Percentiles rank a stretch among this genome's conserved stretches.
phyloP scores from a whole-genome alignment of 2,113 vertebrate genomes.

The Coturnix japonica region DNA sequence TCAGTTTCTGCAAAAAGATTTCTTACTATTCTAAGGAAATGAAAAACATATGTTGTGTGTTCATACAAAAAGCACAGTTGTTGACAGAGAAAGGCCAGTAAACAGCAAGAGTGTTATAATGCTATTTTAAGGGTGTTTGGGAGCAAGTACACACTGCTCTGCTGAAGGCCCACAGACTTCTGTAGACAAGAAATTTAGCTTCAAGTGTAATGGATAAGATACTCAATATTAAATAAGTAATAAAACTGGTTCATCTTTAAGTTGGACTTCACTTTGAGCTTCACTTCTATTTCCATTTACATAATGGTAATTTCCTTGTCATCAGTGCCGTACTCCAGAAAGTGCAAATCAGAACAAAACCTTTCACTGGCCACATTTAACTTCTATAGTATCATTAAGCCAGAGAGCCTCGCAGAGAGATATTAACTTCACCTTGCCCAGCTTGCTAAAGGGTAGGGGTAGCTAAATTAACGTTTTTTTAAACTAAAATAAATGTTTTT shows the following conservation, averaged over 20 bases:
- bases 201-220: neutral
- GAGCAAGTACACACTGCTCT: neutral
- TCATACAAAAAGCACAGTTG: constrained; percentile 27
- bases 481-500: neutral
- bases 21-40: constrained; percentile 43
- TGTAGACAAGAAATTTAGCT: neutral
- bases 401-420: accelerated
- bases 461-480: neutral
- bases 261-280: neutral
- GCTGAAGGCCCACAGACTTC: neutral
- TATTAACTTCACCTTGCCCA: neutral
- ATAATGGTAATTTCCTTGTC: neutral
- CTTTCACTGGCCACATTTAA: neutral
- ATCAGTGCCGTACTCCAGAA: neutral
- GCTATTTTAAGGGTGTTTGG: constrained; percentile 14
- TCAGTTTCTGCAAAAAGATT: constrained; percentile 55
- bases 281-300: neutral
- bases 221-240: neutral
- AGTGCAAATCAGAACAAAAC: neutral
- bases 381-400: neutral
- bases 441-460: neutral
- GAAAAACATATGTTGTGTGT: constrained; percentile 43
- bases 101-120: neutral
- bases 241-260: neutral
- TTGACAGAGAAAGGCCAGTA: constrained; percentile 36